Evolutionary conservation across 1,140 invertebrate species (phyloP), one percentile per base, ranked within the genome.

Genomic region (Augochlora pura): DNA sequence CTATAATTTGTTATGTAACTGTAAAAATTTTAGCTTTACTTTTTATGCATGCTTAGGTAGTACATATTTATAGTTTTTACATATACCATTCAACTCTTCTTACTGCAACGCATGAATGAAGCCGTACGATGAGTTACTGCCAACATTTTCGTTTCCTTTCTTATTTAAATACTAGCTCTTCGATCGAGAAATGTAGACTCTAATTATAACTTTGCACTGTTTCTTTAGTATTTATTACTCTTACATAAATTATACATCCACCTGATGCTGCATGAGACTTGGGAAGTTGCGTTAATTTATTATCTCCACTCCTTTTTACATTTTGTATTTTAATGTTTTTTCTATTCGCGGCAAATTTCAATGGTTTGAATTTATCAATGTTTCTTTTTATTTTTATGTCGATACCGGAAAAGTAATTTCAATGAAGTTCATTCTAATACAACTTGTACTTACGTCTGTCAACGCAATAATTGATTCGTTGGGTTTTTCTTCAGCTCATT

Each of bases 251-350:
- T 71, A 23, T 32, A 68, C 59, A 60, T 71, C 82, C 25, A 72
- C 25, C 74, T 52, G 27, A 63, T 79, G 63, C 73, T 87, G 88
- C 91, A 93, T 91, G 91, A 92, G 90, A 90, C 91, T 92, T 92
- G 90, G 92, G 90, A 93, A 93, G 92, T 88, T 93, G 92, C 91
- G 92, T 93, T 93, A 91, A 91, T 89, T 74, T 16, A 71, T 74
- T 16, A 71, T 38, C 57, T 78, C 78, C 74, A 74, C 71, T 83
- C 64, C 16, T 38, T 66, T 25, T 79, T 60, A 54, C 21, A 67
- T 54, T 25, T 32, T n/a, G 59, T 32, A 32, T 59, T 65, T 59
- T 49, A 52, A 16, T 65, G 38, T 46, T 38, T 32, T 59, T 62
- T 57, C 12, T 2, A 49, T 72, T 79, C 12, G 18, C 18, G n/a